Evolutionary conservation across 1,140 invertebrate species (phyloP).

Genomic region (Zaprionus capensis): DNA sequence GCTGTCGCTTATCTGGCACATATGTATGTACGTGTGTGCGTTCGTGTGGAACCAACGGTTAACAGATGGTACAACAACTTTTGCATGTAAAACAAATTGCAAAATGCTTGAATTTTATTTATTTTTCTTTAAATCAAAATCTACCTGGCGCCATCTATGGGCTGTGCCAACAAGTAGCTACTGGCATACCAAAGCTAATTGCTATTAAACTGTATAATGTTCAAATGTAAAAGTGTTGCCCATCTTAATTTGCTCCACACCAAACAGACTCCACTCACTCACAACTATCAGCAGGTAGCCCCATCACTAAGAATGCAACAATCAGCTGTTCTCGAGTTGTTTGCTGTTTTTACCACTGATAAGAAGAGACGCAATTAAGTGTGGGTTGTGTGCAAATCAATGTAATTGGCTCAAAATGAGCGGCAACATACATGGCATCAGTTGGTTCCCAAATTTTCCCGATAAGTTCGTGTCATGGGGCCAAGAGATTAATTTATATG

Average conservation of each 20-base stretch:
- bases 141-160: conserved; percentile 20
- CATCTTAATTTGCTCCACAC: neutral
- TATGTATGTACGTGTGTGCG: conserved; percentile 14
- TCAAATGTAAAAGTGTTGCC: neutral
- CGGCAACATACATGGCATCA: conserved; percentile 88
- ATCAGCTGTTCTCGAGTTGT: conserved; percentile 37
- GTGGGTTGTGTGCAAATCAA: conserved; percentile 11
- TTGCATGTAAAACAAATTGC: conserved; percentile 5
- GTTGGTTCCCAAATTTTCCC: conserved; percentile 91
- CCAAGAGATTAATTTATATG: conserved; percentile 92
- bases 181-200: neutral
- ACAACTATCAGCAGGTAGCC: neutral
- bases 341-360: conserved; percentile 63
- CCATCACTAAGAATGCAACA: conserved; percentile 27
- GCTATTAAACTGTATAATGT: neutral
- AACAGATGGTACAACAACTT: conserved; percentile 18
- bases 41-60: conserved; percentile 48
- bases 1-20: conserved; percentile 28
- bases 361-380: conserved; percentile 71
- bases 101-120: neutral
- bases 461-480: conserved; percentile 95
- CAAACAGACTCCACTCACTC: neutral
- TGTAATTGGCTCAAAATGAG: conserved; percentile 59
- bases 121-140: neutral
- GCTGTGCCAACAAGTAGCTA: neutral